Conservation (phyloP, 2,113 vertebrate genomes). For the Phalacrocorax aristotelis region DNA sequence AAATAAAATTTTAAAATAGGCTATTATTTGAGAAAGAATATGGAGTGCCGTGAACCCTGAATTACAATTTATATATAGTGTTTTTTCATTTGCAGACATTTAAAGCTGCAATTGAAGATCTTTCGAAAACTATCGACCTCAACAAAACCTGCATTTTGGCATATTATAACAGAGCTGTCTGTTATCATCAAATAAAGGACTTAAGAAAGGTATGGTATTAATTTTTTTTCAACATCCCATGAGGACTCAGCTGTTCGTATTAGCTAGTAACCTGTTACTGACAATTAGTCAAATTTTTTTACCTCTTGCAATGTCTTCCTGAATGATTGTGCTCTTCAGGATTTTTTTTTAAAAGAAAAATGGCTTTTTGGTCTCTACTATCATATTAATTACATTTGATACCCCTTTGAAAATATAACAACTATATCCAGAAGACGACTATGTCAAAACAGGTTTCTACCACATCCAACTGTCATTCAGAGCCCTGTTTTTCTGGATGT, state of each 20-base stretch:
- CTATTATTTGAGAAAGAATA: background rate
- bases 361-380: background rate
- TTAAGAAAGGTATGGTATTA: slow-evolving; percentile 61
- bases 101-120: slow-evolving; percentile 73
- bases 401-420: background rate
- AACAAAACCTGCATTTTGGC: slow-evolving; percentile 66
- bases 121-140: slow-evolving; percentile 70
- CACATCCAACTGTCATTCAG: background rate
- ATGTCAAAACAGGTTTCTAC: background rate
- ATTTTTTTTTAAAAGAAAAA: background rate
- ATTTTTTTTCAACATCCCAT: background rate
- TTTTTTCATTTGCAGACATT: slow-evolving; percentile 69
- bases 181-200: slow-evolving; percentile 72
- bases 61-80: background rate
- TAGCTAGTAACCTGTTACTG: background rate
- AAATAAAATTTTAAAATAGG: background rate
- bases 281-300: background rate
- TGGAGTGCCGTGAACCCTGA: background rate
- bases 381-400: background rate
- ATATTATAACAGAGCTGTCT: slow-evolving; percentile 82
- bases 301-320: background rate
- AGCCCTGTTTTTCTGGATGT: background rate
- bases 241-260: background rate
- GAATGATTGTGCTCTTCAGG: background rate
- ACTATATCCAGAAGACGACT: background rate